phyloP scores from a whole-genome alignment of 2,113 vertebrate species.

The Scytalopus superciliaris region DNA sequence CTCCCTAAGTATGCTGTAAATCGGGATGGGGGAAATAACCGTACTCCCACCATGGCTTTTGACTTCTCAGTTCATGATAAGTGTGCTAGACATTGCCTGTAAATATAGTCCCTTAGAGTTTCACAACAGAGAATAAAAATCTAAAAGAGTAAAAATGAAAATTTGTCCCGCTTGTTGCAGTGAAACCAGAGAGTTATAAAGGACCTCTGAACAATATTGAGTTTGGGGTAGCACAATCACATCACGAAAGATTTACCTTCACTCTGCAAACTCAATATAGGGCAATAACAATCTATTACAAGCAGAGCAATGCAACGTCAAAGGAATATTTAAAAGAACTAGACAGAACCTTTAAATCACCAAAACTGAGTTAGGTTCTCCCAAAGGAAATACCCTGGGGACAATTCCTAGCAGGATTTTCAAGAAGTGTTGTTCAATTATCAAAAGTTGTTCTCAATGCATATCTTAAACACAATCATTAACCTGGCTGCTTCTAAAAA shows the following conservation, averaged over 20 bases:
- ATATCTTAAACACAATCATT: slow-evolving; percentile 47
- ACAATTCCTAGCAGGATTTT: slow-evolving; percentile 80
- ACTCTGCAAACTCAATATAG: slow-evolving; percentile 91
- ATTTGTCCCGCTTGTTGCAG: slow-evolving; percentile 82
- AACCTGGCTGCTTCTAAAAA: slow-evolving; percentile 38
- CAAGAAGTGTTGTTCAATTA: slow-evolving; percentile 75
- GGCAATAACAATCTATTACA: slow-evolving; percentile 97
- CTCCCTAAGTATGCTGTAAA: not conserved
- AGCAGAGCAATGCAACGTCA: slow-evolving; percentile 76
- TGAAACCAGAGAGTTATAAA: slow-evolving; percentile 84
- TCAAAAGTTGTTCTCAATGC: slow-evolving; percentile 71
- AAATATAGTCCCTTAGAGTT: slow-evolving; percentile 53
- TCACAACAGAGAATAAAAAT: slow-evolving; percentile 70
- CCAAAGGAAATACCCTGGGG: slow-evolving; percentile 76
- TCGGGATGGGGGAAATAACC: not conserved
- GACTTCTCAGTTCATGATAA: slow-evolving; percentile 51
- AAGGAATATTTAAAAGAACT: slow-evolving; percentile 87
- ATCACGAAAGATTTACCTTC: slow-evolving; percentile 95
- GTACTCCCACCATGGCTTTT: not conserved
- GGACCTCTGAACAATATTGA: slow-evolving; percentile 86
- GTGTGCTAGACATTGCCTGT: not conserved
- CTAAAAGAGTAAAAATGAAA: slow-evolving; percentile 97
- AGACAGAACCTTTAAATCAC: slow-evolving; percentile 85
- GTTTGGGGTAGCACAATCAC: slow-evolving; percentile 88
- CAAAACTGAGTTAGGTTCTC: slow-evolving; percentile 78